Evolutionary conservation across 1,140 invertebrate genomes (phyloP).

Genomic region (Odontomachus brunneus): DNA sequence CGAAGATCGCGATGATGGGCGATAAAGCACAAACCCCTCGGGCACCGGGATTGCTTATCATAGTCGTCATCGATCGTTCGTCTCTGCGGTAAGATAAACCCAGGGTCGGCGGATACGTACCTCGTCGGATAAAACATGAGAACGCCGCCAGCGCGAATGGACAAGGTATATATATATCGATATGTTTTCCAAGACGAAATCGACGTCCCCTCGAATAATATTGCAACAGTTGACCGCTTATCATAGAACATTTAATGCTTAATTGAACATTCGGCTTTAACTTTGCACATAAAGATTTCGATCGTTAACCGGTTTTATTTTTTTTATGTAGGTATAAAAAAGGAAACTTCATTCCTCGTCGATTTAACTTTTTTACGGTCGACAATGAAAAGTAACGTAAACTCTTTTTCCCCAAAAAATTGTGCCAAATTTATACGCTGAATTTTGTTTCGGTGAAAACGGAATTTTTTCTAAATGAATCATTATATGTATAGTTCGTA

Average conservation of each 20-base stretch:
- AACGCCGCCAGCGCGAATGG: constrained; percentile 20
- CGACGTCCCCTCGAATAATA: neutral
- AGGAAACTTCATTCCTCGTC: neutral
- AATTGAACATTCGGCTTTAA: neutral
- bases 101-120: neutral
- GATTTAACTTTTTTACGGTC: neutral
- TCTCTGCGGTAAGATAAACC: constrained; percentile 33
- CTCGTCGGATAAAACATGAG: constrained; percentile 20
- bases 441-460: neutral
- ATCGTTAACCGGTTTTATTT: too few species aligned
- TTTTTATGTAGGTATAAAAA: neutral
- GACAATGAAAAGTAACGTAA: neutral
- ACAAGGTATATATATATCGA: neutral
- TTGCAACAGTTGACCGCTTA: neutral
- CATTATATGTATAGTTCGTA: neutral
- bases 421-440: neutral
- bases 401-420: neutral
- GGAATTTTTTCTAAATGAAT: constrained; percentile 14
- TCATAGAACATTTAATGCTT: neutral
- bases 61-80: constrained; percentile 51
- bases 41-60: constrained; percentile 52
- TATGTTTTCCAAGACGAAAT: constrained; percentile 20
- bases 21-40: constrained; percentile 45
- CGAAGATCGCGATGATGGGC: constrained; percentile 46
- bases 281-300: neutral